Evolutionary conservation across 1,140 invertebrate species (phyloP).

Genomic region (Apis dorsata): DNA sequence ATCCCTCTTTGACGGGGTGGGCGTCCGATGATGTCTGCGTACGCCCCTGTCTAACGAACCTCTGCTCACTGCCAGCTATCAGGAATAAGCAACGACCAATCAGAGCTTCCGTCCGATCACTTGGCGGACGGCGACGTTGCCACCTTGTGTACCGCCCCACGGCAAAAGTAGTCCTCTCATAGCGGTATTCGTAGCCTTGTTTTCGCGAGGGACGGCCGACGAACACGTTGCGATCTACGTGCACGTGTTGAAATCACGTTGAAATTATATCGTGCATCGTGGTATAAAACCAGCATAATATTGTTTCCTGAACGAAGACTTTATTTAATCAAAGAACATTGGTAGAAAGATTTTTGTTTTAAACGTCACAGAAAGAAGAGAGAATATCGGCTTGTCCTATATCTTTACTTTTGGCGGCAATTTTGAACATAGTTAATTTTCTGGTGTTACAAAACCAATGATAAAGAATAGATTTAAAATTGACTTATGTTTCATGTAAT

Average conservation of each 20-base stretch:
- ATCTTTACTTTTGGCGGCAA: constrained; percentile 37
- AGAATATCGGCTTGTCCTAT: not conserved
- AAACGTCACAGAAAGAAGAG: not conserved
- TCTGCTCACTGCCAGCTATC: constrained; percentile 27
- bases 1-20: constrained; percentile 67
- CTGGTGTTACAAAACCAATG: not conserved
- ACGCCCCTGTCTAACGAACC: constrained; percentile 68
- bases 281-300: not conserved
- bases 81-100: constrained; percentile 48
- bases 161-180: constrained; percentile 46
- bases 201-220: constrained; percentile 52
- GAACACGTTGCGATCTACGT: constrained; percentile 22
- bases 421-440: constrained; percentile 20
- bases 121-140: constrained; percentile 59
- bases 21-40: constrained; percentile 66
- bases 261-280: constrained; percentile 12
- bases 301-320: not conserved
- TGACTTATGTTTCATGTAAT: no score
- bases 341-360: no score
- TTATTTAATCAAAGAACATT: not conserved
- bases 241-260: constrained; percentile 50
- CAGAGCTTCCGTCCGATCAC: constrained; percentile 18
- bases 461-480: not conserved
- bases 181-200: constrained; percentile 52
- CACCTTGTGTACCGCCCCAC: constrained; percentile 60